A percentile compares a stretch with the other conserved stretches of the same genome.
phyloP scores from a whole-genome alignment of 2,797 vertebrate species.

The Oophaga sylvatica region DNA sequence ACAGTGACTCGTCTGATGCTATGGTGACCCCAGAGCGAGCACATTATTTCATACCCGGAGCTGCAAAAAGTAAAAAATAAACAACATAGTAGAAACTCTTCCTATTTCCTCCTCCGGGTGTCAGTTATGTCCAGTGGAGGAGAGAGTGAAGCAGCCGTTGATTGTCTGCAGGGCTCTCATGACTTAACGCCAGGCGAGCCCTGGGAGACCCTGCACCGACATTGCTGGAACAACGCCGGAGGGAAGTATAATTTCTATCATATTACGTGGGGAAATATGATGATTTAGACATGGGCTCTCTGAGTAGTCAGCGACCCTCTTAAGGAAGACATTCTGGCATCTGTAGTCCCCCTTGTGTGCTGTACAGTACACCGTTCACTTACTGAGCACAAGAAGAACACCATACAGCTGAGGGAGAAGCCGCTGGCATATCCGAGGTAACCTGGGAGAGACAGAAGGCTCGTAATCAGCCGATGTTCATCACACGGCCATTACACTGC shows the following conservation, averaged over 20 bases:
- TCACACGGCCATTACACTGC: neutral
- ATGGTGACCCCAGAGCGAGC: neutral
- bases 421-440: constrained; percentile 97
- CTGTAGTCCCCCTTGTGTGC: neutral
- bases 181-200: too few relatives aligned
- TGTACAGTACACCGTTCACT: constrained; percentile 67
- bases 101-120: too few relatives aligned
- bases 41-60: too few relatives aligned
- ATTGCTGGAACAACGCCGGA: too few relatives aligned
- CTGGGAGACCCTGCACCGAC: too few relatives aligned
- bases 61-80: neutral
- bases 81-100: neutral
- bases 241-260: too few relatives aligned
- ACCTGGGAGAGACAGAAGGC: constrained; percentile 74
- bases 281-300: too few relatives aligned
- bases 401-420: constrained; percentile 98
- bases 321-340: neutral
- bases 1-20: neutral
- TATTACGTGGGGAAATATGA: too few relatives aligned
- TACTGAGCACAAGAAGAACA: constrained; percentile 93
- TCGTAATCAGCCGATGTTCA: neutral
- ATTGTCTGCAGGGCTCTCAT: too few relatives aligned
- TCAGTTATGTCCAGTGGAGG: too few relatives aligned
- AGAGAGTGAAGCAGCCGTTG: too few relatives aligned
- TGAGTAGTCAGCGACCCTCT: too few relatives aligned